Percentiles rank a stretch among this genome's conserved stretches.
These are phyloP conservation scores for Bryconaethiops microstoma DNA, from an alignment of 2,797 vertebrate genomes.

Conservation along the genomic window DNA sequence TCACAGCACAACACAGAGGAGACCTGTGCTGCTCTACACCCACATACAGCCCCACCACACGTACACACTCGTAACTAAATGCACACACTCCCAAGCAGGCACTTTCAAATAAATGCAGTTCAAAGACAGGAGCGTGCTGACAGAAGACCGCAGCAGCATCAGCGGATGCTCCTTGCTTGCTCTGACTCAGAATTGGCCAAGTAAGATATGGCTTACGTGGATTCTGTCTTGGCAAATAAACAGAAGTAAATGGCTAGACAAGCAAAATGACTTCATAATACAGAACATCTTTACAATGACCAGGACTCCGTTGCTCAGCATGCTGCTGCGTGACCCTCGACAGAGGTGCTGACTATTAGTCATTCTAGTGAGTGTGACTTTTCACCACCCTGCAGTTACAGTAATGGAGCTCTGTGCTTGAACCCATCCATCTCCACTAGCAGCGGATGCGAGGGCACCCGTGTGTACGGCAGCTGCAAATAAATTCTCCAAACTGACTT, in stretches of 20 bases:
- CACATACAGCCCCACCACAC: slow-evolving; percentile 59
- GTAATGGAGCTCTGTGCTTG: slow-evolving; percentile 28
- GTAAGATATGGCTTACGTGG: neutral
- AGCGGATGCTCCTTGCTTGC: slow-evolving; percentile 69
- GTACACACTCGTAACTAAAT: slow-evolving; percentile 34
- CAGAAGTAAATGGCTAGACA: neutral
- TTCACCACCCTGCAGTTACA: slow-evolving; percentile 68
- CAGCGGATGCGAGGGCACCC: neutral
- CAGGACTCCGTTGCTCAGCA: slow-evolving; percentile 65
- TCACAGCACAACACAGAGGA: slow-evolving; percentile 76
- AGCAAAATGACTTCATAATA: neutral
- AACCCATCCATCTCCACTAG: slow-evolving; percentile 21
- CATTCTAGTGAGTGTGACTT: slow-evolving; percentile 73
- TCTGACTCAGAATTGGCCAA: slow-evolving; percentile 19
- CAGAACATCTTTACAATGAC: neutral
- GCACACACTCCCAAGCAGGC: slow-evolving; percentile 51
- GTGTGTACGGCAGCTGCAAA: slow-evolving; percentile 10
- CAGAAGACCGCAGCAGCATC: slow-evolving; percentile 69
- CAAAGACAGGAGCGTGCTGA: slow-evolving; percentile 70
- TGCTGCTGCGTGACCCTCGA: slow-evolving; percentile 68
- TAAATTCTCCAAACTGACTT: slow-evolving; percentile 48
- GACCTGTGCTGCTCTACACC: slow-evolving; percentile 66
- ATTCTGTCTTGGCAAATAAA: neutral
- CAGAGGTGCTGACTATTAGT: slow-evolving; percentile 76
- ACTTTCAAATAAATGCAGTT: slow-evolving; percentile 69